Conservation (phyloP, 2,797 vertebrate genomes). For the Acanthopagrus latus region DNA sequence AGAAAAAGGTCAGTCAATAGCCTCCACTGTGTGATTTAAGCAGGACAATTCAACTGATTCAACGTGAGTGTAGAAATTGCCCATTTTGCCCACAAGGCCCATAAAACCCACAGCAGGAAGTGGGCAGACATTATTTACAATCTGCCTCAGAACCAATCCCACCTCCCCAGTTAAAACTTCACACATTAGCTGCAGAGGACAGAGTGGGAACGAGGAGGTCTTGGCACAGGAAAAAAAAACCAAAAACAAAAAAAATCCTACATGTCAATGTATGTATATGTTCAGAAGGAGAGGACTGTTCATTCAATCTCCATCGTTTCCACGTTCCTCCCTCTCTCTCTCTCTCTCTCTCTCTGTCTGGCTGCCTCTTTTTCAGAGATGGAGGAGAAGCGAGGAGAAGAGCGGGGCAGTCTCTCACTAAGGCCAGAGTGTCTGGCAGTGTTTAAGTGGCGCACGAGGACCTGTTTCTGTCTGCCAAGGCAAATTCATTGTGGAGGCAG, state of each 20-base stretch:
- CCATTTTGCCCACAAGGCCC: slow-evolving; percentile 65
- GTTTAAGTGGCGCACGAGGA: slow-evolving; percentile 77
- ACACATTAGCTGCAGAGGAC: slow-evolving; percentile 64
- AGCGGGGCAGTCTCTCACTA: slow-evolving; percentile 68
- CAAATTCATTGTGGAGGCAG: slow-evolving; percentile 80
- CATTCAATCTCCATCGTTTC: slow-evolving; percentile 60
- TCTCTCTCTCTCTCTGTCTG: not conserved
- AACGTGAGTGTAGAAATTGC: slow-evolving; percentile 54
- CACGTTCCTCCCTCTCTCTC: slow-evolving; percentile 35
- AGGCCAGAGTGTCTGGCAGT: slow-evolving; percentile 80
- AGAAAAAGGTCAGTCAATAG: slow-evolving; percentile 64
- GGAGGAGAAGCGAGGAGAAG: slow-evolving; percentile 54
- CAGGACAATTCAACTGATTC: slow-evolving; percentile 63
- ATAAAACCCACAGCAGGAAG: slow-evolving; percentile 72
- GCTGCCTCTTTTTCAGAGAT: slow-evolving; percentile 39
- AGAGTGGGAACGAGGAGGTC: slow-evolving; percentile 71
- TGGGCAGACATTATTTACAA: slow-evolving; percentile 76
- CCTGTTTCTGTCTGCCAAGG: slow-evolving; percentile 79
- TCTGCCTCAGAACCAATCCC: slow-evolving; percentile 63
- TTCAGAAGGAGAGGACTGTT: slow-evolving; percentile 66
- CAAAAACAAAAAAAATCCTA: slow-evolving; percentile 44
- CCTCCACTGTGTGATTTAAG: slow-evolving; percentile 60
- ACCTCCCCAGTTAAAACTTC: slow-evolving; percentile 59
- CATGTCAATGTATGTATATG: slow-evolving; percentile 63
- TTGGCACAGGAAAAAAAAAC: slow-evolving; percentile 80